Percentiles rank a stretch among this genome's conserved stretches.
Conservation (phyloP, 2,113 vertebrate species). For the Ictalurus furcatus region DNA sequence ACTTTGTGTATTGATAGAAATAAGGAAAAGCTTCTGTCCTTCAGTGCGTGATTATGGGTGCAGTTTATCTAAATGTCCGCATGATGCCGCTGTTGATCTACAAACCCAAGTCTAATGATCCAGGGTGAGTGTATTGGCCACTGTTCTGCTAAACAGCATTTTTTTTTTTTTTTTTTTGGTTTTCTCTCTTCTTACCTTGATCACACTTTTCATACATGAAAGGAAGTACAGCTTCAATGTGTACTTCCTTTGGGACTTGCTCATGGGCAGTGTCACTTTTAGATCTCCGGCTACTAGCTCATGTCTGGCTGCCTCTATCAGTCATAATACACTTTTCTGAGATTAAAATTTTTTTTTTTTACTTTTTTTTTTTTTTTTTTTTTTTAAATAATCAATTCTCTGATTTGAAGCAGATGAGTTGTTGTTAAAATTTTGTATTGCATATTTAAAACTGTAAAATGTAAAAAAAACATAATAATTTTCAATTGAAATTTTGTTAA, state of each 20-base stretch:
- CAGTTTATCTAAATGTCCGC: slow-evolving; percentile 35
- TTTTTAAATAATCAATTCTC: background rate
- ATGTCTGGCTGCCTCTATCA: background rate
- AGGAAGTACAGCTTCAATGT: slow-evolving; percentile 13
- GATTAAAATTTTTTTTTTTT: background rate
- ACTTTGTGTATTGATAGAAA: background rate
- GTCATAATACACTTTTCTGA: background rate
- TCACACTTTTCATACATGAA: slow-evolving; percentile 15
- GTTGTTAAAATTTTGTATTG: background rate
- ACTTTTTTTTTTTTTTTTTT: background rate
- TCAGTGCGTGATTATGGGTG: background rate
- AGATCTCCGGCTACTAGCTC: background rate
- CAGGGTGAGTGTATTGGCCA: no score
- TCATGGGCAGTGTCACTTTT: slow-evolving; percentile 9
- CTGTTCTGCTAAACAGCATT: background rate
- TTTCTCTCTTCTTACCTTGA: background rate
- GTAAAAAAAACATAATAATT: background rate
- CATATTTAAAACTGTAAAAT: background rate
- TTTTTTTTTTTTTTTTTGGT: background rate
- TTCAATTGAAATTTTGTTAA: background rate
- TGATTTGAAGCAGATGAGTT: background rate
- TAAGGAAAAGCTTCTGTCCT: background rate
- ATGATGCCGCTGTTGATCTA: slow-evolving; percentile 46
- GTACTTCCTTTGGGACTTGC: slow-evolving; percentile 21
- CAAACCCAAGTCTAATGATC: background rate